Evolutionary conservation across 2,888 invertebrate genomes (phyloP), one percentile per base, ranked within the genome.

Genomic region (Chironomus tentans): DNA sequence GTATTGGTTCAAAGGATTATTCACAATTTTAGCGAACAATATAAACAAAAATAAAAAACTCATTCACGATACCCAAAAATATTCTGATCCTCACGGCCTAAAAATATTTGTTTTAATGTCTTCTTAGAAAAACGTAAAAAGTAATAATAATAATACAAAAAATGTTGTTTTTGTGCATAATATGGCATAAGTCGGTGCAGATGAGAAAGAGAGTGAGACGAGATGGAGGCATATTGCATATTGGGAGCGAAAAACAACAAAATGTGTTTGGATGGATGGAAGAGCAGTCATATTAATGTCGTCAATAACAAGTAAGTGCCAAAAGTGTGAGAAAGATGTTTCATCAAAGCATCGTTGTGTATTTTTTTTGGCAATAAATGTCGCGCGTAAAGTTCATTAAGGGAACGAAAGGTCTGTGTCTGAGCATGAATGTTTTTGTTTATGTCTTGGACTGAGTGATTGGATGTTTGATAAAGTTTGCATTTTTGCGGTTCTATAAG

Each of bases 311-410:
- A 46, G 21, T 47, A 48, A 56, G 56, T 56, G 56, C 70, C 70
- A 47, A 70, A 70, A 70, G 70, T 70, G 70, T 70, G 70, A 47
- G 70, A 70, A 15, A 48, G 70, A 70, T 15, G 47, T 22, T 47
- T 70, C 70, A 70, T 70, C 47, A 68, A 70, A 47, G 56, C 56
- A 56, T 56, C 18, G 6, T 56, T 5, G 18, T 56, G 56, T 15
- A 15, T 56, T 15, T 56, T 56, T 56, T 56, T 56, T 28, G 56
- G 56, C 56, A 56, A 56, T 56, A 56, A 18, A 56, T 56, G 15
- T 56, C 15, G n/a, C 56, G 56, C 56, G 56, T 56, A 56, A 56
- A 56, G 18, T 38, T 18, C 56, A 56, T 56, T 56, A 18, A 56
- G 56, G 18, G 56, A 18, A 18, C 18, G 56, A 56, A 15, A 56